These are phyloP conservation scores for Cepaea nemoralis DNA, from an alignment of 1,140 invertebrate species.

Conservation along the genomic window DNA sequence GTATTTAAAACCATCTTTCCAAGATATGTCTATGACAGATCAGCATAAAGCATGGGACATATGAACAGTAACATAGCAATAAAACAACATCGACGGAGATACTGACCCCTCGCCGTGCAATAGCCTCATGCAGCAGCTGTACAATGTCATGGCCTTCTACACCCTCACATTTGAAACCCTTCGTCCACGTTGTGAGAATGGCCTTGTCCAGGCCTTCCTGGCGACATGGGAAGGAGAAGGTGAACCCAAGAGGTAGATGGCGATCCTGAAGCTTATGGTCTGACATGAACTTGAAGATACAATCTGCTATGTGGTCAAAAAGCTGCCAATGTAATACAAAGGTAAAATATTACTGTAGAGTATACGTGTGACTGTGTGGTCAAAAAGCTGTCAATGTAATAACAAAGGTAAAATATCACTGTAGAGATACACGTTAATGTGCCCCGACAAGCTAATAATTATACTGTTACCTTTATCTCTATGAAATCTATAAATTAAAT, in stretches of 20 bases:
- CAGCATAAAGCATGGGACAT: too few species aligned
- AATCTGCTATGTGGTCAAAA: conserved; percentile 98
- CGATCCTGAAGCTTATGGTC: conserved; percentile 81
- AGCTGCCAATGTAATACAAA: conserved; percentile 73
- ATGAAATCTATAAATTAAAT: too few species aligned
- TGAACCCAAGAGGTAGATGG: conserved; percentile 94
- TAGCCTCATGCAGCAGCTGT: conserved; percentile 83
- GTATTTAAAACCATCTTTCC: too few species aligned
- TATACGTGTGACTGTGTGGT: neutral
- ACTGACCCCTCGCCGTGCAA: conserved; percentile 76
- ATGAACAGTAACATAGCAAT: neutral
- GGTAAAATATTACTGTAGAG: neutral
- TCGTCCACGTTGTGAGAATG: conserved; percentile 93
- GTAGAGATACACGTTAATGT: too few species aligned
- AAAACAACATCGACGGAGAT: neutral
- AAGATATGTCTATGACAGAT: too few species aligned
- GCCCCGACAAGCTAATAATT: too few species aligned
- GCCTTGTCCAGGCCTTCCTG: conserved; percentile 93
- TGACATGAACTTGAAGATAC: conserved; percentile 92
- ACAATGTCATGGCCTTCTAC: conserved; percentile 92
- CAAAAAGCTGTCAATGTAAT: too few species aligned
- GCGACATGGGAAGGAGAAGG: conserved; percentile 96
- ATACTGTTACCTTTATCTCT: too few species aligned
- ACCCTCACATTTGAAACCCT: conserved; percentile 91
- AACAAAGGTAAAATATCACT: too few species aligned